Conservation (phyloP, 2,797 vertebrate species). For the Psittacula echo region DNA sequence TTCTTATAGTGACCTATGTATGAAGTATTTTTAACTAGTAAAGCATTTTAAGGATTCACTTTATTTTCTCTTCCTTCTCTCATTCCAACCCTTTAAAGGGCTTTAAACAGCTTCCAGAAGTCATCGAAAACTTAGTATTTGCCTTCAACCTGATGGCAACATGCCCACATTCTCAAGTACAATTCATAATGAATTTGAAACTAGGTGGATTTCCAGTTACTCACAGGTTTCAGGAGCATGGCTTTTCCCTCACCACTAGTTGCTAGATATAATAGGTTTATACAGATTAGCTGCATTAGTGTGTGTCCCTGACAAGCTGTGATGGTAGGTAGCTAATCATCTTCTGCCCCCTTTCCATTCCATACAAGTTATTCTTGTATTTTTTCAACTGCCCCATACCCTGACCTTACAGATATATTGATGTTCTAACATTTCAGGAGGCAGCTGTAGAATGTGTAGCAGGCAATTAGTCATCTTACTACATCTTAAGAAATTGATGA, state of each 20-base stretch:
- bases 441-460: slow-evolving; percentile 12
- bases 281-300: neutral
- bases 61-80: neutral
- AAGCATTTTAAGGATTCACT: neutral
- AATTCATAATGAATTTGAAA: neutral
- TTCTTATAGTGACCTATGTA: neutral
- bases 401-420: neutral
- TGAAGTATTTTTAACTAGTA: neutral
- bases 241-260: neutral
- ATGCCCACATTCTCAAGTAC: neutral
- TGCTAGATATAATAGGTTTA: neutral
- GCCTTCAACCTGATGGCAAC: accelerated
- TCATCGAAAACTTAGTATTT: neutral
- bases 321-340: neutral
- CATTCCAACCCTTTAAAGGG: neutral
- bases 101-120: neutral
- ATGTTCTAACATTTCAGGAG: slow-evolving; percentile 17
- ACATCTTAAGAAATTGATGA: slow-evolving; percentile 55
- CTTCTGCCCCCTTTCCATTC: neutral
- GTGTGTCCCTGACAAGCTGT: neutral
- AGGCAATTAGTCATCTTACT: slow-evolving; percentile 31
- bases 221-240: neutral
- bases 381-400: neutral
- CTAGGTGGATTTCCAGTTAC: neutral
- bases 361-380: neutral